A percentile compares a stretch with the other conserved stretches of the same genome.
These are phyloP conservation scores for Mnemiopsis leidyi DNA, from an alignment of 37 sponge, comb jelly and placozoan species.

Conservation along the genomic window DNA sequence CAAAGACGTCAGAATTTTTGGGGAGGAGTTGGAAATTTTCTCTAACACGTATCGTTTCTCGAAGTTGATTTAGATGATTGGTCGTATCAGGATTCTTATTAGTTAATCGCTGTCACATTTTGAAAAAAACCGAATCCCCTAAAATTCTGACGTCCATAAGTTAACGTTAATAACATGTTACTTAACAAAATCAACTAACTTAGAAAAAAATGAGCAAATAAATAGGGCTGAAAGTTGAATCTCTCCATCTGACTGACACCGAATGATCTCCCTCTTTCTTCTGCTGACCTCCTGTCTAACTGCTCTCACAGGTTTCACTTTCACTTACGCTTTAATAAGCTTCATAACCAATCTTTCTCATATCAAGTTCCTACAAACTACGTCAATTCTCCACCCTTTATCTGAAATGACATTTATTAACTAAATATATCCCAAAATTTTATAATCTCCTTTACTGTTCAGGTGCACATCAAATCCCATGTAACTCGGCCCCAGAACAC, in stretches of 20 bases:
- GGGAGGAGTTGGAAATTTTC: too few species aligned
- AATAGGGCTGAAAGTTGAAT: background rate
- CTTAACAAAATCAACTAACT: background rate
- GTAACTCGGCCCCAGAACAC: background rate
- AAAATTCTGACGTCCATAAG: too few species aligned
- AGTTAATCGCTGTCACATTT: too few species aligned
- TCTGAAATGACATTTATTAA: too few species aligned
- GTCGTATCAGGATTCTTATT: too few species aligned
- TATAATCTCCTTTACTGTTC: background rate
- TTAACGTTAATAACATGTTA: too few species aligned
- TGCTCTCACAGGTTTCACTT: background rate
- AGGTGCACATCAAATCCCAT: background rate
- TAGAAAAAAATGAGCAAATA: background rate
- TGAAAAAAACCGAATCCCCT: too few species aligned
- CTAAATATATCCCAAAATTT: background rate
- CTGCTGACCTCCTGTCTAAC: background rate
- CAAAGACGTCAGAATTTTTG: too few species aligned
- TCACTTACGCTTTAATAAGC: background rate
- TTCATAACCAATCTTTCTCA: background rate
- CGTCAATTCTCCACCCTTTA: background rate
- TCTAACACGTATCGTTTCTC: too few species aligned
- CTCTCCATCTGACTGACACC: background rate
- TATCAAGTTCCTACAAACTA: background rate
- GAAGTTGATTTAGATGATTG: too few species aligned
- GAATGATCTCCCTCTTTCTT: background rate